Base-by-base conservation (phyloP, 92 coral and sea anemone genomes). In the Paramuricea clavata region DNA sequence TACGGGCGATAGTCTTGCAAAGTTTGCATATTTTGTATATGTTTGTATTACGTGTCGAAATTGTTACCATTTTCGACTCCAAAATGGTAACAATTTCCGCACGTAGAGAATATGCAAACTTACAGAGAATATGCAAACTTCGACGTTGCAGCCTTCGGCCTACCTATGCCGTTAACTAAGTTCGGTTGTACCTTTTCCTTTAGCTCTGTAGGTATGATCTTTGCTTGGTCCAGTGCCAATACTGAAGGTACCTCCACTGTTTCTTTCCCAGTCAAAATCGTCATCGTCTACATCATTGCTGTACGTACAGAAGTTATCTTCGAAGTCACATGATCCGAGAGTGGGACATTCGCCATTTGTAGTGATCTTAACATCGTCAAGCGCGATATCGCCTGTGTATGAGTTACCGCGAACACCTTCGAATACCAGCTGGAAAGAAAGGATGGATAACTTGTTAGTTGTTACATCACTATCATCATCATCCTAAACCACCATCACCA, bases 311-410 rank as follows among this genome's bases (percentile, higher is more conserved):
- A 78, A 50, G 32, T 93, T 92, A 50, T 81, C 83, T 75, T 95
- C 98, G 65, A 95, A 95, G 92, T 95, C 98, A 73, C 98, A 95
- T 9, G 97, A 90, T 25, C 95, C 97, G 10, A 93, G 90, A 0
- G 93, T 89, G 35, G 97, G 97, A 69, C 98, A 95, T 0, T 91
- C 93, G 49, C 89, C 92, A 76, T 92, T 81, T 0, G 52, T 36
- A 60, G 85, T 78, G 74, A 95, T 88, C 28, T 32, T 61, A 36
- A 90, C 60, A 36, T 95, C 98, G 68, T 95, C 98, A 17, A 95
- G 88, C 10, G 98, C 97, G 8, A 92, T 90, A 67, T 95, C 98
- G 17, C 98, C 98, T 19, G 85, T 60, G 35, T 61, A 84, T 57
- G 80, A 85, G 16, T 91, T 81, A 12, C 98, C 98, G 49, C 97